Percentiles rank a stretch among this genome's conserved stretches.
Evolutionary conservation across 2,888 invertebrate genomes (phyloP).

Genomic region (Catocala nupta): DNA sequence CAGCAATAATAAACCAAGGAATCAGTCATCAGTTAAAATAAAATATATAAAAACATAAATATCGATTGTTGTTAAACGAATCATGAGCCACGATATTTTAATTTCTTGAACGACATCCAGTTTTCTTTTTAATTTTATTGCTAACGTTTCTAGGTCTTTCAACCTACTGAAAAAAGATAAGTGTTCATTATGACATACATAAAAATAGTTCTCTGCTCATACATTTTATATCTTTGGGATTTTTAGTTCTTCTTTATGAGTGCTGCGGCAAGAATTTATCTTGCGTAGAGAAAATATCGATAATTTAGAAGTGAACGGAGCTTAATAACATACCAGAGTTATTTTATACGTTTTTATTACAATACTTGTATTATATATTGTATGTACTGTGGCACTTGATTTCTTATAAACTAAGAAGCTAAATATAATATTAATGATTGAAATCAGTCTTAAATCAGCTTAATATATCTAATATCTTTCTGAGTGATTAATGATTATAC

Average conservation of each 20-base stretch:
- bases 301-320: conserved; percentile 1
- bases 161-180: background rate
- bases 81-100: background rate
- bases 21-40: too few relatives aligned
- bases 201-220: conserved; percentile 7
- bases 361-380: conserved; percentile 4
- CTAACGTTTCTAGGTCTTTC: background rate
- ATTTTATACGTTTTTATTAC: conserved; percentile 6
- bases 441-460: too few relatives aligned
- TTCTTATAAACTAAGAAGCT: conserved; percentile 9
- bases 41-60: background rate
- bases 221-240: background rate
- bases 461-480: too few relatives aligned
- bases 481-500: too few relatives aligned
- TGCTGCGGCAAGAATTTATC: background rate
- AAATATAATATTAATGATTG: background rate
- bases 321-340: background rate
- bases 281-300: conserved; percentile 3
- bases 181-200: conserved; percentile 7
- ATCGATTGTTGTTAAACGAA: background rate
- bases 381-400: conserved; percentile 3
- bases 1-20: too few relatives aligned
- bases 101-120: background rate
- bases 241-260: background rate
- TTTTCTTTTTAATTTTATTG: conserved; percentile 12